Base-by-base conservation (phyloP, 2,113 vertebrate genomes). In the Laterallus jamaicensis region DNA sequence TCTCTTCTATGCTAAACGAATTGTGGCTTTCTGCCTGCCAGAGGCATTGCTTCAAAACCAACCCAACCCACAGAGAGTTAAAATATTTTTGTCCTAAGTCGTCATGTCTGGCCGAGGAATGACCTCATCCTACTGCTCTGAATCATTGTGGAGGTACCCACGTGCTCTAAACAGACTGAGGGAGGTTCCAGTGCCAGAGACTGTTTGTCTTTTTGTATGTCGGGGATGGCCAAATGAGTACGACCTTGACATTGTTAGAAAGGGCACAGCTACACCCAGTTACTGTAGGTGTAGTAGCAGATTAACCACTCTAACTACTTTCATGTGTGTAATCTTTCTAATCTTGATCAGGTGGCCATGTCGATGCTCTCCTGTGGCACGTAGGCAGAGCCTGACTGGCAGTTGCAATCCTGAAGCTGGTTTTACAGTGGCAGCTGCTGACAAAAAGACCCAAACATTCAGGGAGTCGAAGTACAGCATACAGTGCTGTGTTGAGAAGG, bases 251-350 rank as follows among this genome's bases (percentile, higher is more conserved):
- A 88, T 92, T 84, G 86, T 95, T 93, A 64, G 74, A 92, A 96
- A 96, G 95, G 96, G 85, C 62, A 14, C 81, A 91, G 83, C 83
- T 95, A 92, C 88, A 35, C 90, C 76, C 90, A 80, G 67, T 84
- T 63, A 77, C 76, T 93, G 83, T 50, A 82, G 80, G 62, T 93
- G 67, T 92, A 95, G 95, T 95, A 96, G 96, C 76, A 97, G 95
- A 97, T 97, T 97, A 97, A 97, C 90, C 74, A 95, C 92, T 81
- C 54, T 71, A 88, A 92, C 84, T 91, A 13, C 89, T 96, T 81
- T 86, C 64, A 52, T 95, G 90, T 93, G 79, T 94, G 69, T 93
- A 92, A 95, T 96, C 94, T 96, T 95, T 89, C 82, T 92, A 89
- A 97, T 97, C 95, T 96, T 88, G 94, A 73, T 88, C 67, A 88